These are phyloP conservation scores for Euphonia xanthogaster DNA, from an alignment of 2,797 vertebrate species.

Conservation along the genomic window DNA sequence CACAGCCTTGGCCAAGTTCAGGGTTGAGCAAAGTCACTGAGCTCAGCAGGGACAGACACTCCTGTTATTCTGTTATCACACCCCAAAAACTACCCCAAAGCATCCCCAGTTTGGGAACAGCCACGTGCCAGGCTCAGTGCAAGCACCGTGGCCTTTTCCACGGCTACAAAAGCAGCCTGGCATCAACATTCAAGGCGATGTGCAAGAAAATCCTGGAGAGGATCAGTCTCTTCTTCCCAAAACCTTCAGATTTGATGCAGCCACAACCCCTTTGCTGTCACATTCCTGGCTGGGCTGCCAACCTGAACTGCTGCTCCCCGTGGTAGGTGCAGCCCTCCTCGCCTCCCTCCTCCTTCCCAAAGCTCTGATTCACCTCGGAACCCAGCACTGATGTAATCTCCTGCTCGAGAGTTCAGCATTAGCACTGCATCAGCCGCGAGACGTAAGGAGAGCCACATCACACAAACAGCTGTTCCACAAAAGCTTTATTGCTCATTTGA, in stretches of 20 bases:
- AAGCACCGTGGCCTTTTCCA: not conserved
- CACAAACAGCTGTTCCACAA: conserved; percentile 67
- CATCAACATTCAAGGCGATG: not conserved
- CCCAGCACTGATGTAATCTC: conserved; percentile 49
- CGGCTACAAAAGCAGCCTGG: rapidly evolving
- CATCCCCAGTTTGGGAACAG: not conserved
- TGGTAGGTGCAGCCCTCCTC: not conserved
- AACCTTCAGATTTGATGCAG: not conserved
- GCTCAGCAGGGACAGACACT: not conserved
- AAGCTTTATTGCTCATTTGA: conserved; percentile 66
- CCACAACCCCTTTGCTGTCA: rapidly evolving
- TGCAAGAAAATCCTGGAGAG: not conserved
- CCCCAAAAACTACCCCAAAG: not conserved
- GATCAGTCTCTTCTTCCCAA: rapidly evolving
- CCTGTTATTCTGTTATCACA: not conserved
- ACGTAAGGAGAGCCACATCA: conserved; percentile 34
- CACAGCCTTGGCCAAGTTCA: not conserved
- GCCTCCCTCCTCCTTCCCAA: not conserved
- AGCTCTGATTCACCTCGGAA: not conserved
- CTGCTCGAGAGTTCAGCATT: conserved; percentile 21
- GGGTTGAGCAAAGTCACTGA: not conserved
- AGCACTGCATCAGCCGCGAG: conserved; percentile 38
- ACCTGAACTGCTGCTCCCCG: not conserved
- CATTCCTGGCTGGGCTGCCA: not conserved
- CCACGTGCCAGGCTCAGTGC: rapidly evolving